phyloP scores from a whole-genome alignment of 2,797 vertebrate species.

The Anableps anableps region DNA sequence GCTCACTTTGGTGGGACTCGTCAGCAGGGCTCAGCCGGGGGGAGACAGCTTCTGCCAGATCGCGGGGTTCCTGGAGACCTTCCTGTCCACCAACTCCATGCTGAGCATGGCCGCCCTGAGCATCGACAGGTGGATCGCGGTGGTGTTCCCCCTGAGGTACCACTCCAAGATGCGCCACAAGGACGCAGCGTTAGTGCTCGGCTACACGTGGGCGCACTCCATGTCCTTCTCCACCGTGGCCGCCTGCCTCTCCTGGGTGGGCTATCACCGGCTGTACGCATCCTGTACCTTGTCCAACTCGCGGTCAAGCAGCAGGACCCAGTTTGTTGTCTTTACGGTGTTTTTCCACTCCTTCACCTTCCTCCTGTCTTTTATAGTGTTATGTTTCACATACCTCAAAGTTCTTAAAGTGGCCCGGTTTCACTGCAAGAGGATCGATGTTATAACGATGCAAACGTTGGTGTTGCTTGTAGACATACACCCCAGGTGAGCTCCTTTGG shows the following conservation, averaged over 20 bases:
- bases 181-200: conserved; percentile 91
- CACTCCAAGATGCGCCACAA: conserved; percentile 94
- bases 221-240: conserved; percentile 90
- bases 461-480: conserved; percentile 96
- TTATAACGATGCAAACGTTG: conserved; percentile 96
- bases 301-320: conserved; percentile 81
- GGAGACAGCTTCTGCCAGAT: conserved; percentile 88
- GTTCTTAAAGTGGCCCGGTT: conserved; percentile 94
- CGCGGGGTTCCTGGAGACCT: conserved; percentile 94
- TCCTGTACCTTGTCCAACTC: conserved; percentile 92
- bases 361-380: conserved; percentile 89
- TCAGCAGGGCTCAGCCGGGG: conserved; percentile 86
- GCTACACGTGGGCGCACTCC: conserved; percentile 95
- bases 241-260: conserved; percentile 92
- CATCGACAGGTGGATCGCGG: conserved; percentile 97
- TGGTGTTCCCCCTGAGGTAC: conserved; percentile 96
- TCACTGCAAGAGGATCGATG: conserved; percentile 94
- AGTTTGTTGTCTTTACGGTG: conserved; percentile 90
- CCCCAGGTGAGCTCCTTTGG: conserved; percentile 87
- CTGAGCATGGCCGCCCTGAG: conserved; percentile 97
- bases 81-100: conserved; percentile 95
- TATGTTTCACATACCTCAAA: conserved; percentile 95
- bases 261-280: conserved; percentile 94
- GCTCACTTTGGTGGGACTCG: conserved; percentile 90
- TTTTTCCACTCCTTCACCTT: conserved; percentile 93